Evolutionary conservation across 2,113 vertebrate species (phyloP).

Genomic region (Brachyhypopomus occidentalis): DNA sequence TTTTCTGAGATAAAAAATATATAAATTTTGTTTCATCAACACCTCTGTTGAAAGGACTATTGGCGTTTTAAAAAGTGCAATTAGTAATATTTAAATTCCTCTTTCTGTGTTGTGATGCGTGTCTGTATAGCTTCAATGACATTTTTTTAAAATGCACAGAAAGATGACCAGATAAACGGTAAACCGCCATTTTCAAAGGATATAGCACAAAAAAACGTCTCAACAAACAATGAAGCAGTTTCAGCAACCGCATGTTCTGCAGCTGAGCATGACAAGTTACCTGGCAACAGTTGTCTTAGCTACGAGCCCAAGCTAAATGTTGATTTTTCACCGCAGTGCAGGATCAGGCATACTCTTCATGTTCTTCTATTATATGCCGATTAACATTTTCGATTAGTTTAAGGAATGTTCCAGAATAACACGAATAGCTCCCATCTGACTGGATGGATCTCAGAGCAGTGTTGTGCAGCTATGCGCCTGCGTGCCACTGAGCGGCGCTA

Average conservation of each 20-base stretch:
- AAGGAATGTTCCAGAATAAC: slow-evolving; percentile 47
- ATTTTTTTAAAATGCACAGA: slow-evolving; percentile 67
- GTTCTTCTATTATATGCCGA: slow-evolving; percentile 59
- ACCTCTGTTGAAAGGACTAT: slow-evolving; percentile 71
- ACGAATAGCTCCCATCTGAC: slow-evolving; percentile 44
- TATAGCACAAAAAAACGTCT: slow-evolving; percentile 61
- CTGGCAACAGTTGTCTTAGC: slow-evolving; percentile 53
- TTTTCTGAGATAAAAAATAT: slow-evolving; percentile 51
- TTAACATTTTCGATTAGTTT: slow-evolving; percentile 46
- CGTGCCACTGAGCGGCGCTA: slow-evolving; percentile 30
- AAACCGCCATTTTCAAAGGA: slow-evolving; percentile 53
- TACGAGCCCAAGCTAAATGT: slow-evolving; percentile 51
- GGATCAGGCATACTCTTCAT: slow-evolving; percentile 64
- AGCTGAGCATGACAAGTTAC: slow-evolving; percentile 56
- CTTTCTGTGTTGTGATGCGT: slow-evolving; percentile 68
- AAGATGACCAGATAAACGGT: slow-evolving; percentile 51
- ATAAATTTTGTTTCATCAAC: slow-evolving; percentile 62
- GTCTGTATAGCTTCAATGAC: slow-evolving; percentile 66
- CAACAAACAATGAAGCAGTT: slow-evolving; percentile 45
- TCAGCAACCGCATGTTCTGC: slow-evolving; percentile 59
- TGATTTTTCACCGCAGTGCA: slow-evolving; percentile 53
- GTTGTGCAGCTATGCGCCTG: slow-evolving; percentile 13
- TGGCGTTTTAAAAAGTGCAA: slow-evolving; percentile 77
- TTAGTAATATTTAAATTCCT: slow-evolving; percentile 75
- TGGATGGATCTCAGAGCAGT: slow-evolving; percentile 39